phyloP scores from a whole-genome alignment of 2,113 vertebrate genomes.

The Corythornis cristatus region DNA sequence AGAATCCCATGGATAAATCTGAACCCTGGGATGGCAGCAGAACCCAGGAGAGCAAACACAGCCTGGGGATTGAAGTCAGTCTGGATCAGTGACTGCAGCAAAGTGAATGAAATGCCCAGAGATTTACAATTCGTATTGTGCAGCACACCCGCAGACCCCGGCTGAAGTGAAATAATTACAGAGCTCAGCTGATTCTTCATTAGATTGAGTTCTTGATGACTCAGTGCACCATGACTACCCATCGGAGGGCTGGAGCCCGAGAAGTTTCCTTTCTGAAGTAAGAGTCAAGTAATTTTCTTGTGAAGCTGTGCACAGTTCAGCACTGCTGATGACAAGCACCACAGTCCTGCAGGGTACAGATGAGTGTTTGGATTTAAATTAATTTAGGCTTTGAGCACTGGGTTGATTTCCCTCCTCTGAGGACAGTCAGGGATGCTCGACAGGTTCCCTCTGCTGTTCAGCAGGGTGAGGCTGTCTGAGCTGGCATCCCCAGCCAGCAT shows the following conservation, averaged over 20 bases:
- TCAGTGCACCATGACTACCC: background rate
- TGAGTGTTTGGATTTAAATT: background rate
- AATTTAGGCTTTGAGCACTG: background rate
- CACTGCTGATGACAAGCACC: background rate
- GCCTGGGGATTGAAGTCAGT: background rate
- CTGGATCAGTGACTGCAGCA: background rate
- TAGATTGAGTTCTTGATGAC: background rate
- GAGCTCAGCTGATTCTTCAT: background rate
- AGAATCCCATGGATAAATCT: background rate
- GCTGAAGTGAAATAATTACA: background rate
- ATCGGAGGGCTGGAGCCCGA: background rate
- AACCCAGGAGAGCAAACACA: background rate
- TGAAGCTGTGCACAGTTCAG: background rate
- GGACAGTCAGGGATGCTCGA: background rate
- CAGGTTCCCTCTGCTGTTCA: background rate
- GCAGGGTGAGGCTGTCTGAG: too few species aligned
- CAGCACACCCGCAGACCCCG: background rate
- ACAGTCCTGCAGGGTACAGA: background rate
- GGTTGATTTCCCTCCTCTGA: background rate
- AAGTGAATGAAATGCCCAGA: background rate
- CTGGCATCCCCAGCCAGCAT: too few species aligned
- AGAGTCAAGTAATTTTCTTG: background rate
- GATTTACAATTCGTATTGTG: background rate
- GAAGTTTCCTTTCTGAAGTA: background rate
- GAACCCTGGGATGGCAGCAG: background rate